A percentile compares a stretch with the other conserved stretches of the same genome.
phyloP scores from a whole-genome alignment of 2,113 vertebrate species.

The Cygnus atratus region DNA sequence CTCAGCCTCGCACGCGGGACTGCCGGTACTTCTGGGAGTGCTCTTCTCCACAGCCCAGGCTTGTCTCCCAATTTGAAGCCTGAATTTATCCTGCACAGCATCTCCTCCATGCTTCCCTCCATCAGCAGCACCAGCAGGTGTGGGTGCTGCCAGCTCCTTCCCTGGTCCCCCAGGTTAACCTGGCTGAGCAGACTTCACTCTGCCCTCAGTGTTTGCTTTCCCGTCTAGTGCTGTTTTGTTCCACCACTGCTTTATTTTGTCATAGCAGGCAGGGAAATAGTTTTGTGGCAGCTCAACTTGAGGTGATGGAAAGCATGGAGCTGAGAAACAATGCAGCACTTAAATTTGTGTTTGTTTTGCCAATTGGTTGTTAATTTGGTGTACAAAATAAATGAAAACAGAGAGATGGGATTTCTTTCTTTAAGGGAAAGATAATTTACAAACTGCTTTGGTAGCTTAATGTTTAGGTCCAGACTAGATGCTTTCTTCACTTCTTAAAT shows the following conservation, averaged over 20 bases:
- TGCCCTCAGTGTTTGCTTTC: not conserved
- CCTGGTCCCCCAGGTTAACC: not conserved
- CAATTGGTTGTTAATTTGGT: not conserved
- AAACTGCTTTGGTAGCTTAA: not conserved
- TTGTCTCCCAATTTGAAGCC: not conserved
- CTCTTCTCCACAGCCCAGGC: not conserved
- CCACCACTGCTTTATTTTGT: not conserved
- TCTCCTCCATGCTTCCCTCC: not conserved
- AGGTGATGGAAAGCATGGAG: not conserved
- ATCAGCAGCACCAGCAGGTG: not conserved
- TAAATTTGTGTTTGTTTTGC: slow-evolving; percentile 23
- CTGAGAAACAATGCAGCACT: not conserved
- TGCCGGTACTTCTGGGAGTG: not conserved
- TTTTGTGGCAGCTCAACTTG: not conserved
- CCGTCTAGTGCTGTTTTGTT: not conserved
- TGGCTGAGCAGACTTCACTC: fast-evolving
- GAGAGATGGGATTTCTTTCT: not conserved
- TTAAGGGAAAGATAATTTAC: not conserved
- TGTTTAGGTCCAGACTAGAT: not conserved
- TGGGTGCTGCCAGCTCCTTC: not conserved
- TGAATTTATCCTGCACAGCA: not conserved
- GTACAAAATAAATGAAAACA: not conserved
- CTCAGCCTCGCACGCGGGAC: not conserved
- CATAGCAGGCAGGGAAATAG: not conserved
- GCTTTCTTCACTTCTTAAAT: too few relatives aligned